Percentiles rank a stretch among this genome's conserved stretches.
Conservation (phyloP, 2,888 invertebrate species). For the Ischnura elegans region DNA sequence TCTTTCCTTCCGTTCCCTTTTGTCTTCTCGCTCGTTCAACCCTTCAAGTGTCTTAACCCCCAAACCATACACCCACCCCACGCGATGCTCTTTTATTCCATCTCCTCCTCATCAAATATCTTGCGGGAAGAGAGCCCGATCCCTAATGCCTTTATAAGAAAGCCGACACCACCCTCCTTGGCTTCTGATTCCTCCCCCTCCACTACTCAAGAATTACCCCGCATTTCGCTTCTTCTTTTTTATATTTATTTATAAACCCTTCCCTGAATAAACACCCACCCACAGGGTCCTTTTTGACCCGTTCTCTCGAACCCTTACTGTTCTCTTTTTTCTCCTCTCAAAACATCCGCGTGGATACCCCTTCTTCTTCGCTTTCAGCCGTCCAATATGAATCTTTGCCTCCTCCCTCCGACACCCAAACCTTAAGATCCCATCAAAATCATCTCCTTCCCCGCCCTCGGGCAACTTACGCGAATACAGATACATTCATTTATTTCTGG, state of each 20-base stretch:
- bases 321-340: neutral
- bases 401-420: neutral
- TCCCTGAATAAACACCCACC: neutral
- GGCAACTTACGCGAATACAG: constrained; percentile 66
- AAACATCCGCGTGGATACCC: neutral
- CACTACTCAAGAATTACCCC: neutral
- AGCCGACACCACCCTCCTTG: neutral
- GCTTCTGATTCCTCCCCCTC: constrained; percentile 8
- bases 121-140: neutral
- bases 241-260: too few relatives aligned
- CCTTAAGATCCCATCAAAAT: constrained; percentile 9
- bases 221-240: neutral
- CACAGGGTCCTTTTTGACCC: neutral
- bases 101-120: constrained; percentile 22
- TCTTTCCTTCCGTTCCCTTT: constrained; percentile 42
- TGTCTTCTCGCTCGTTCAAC: constrained; percentile 22
- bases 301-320: too few relatives aligned
- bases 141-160: constrained; percentile 19
- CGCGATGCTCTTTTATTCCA: neutral
- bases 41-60: constrained; percentile 43
- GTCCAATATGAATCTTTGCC: neutral
- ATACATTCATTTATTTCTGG: constrained; percentile 67
- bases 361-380: constrained; percentile 40
- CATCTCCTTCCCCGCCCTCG: neutral
- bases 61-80: neutral